Base-by-base conservation (phyloP, 2,797 vertebrate genomes). In the Podargus strigoides region DNA sequence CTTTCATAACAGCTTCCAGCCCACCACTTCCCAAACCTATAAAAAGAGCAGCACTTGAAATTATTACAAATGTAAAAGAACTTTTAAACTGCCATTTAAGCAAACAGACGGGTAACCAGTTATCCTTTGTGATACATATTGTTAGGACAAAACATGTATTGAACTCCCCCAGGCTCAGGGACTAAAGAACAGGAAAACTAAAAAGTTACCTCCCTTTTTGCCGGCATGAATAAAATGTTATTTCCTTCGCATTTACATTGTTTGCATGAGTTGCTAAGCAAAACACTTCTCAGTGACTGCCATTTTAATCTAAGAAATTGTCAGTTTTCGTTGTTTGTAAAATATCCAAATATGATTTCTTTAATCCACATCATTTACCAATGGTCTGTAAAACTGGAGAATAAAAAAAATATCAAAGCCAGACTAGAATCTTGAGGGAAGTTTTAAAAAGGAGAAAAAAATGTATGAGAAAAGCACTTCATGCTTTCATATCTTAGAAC, bases 1-100 rank as follows among this genome's bases (percentile, higher is more conserved):
- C 85, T 95, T 73, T 87, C 44, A 47, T 44, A 94, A 93, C 63
- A 80, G 46, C 56, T 92, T 86, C 42, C 53, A 93, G 67, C 89
- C 82, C 82, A 89, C 66, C 37, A 85, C 59, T 87, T 95, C 87
- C 92, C 58, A 85, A 86, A 62, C 6, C 64, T 93, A 80, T 80
- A 70, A 77, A 87, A 95, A 82, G 49, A 93, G 32, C n/a, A 32
- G 39, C 23, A 28, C 68, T 83, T 53, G 55, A 94, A 83, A 89
- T 55, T 78, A 76, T 44, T 58, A 78, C 19, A 73, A 72, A 69
- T 44, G 52, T 67, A 90, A 95, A 94, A 90, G 53, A 89, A 83
- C 32, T 63, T 96, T 82, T 68, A 68, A 91, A 55, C 34, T 27
- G 4, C 10, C 39, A 62, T 87, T 94, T 77, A 83, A 77, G 78